A percentile compares a stretch with the other conserved stretches of the same genome.
phyloP scores from a whole-genome alignment of 2,113 vertebrate genomes.

The Egretta garzetta region DNA sequence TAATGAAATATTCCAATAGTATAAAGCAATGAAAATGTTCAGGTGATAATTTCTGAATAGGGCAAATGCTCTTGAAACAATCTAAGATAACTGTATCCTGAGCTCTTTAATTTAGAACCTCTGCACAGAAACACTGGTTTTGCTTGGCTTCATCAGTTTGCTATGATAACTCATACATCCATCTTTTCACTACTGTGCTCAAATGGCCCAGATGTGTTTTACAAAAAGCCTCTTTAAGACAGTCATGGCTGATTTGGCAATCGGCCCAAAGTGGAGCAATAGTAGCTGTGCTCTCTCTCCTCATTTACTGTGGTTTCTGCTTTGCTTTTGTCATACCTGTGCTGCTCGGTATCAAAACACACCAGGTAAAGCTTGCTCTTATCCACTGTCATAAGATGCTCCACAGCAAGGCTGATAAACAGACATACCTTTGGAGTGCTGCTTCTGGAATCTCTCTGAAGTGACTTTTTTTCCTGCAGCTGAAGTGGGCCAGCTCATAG shows the following conservation, averaged over 20 bases:
- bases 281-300: background rate
- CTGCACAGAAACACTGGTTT: background rate
- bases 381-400: background rate
- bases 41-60: background rate
- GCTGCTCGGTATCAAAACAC: background rate
- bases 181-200: background rate
- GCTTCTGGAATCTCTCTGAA: background rate
- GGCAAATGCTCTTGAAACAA: background rate
- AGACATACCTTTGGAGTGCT: background rate
- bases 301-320: background rate
- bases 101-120: background rate
- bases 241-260: background rate
- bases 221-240: background rate
- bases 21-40: background rate
- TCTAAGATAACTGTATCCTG: background rate
- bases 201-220: background rate
- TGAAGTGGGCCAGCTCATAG: background rate
- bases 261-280: background rate
- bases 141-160: background rate
- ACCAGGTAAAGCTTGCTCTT: background rate
- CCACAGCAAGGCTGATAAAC: background rate
- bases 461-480: background rate
- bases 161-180: background rate
- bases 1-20: background rate
- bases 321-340: background rate